Conservation (phyloP, 2,888 invertebrate species). For the Linyphia triangularis region DNA sequence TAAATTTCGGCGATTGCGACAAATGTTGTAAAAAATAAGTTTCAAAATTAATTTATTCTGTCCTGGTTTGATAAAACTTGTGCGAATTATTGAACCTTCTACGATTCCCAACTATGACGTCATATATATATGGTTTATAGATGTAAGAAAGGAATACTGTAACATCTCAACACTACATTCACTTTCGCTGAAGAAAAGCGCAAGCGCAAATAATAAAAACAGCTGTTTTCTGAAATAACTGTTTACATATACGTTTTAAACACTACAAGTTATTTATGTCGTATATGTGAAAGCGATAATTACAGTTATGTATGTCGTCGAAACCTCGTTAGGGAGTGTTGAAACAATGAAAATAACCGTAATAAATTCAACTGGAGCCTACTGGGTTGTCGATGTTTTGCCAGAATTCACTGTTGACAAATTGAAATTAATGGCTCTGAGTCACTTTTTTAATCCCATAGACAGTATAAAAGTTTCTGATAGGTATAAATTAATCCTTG, state of each 20-base stretch:
- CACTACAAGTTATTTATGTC: slow-evolving; percentile 36
- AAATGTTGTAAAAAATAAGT: too few relatives aligned
- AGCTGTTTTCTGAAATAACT: slow-evolving; percentile 69
- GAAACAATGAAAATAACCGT: slow-evolving; percentile 75
- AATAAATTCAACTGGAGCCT: slow-evolving; percentile 69
- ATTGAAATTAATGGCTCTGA: slow-evolving; percentile 80
- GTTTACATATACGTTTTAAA: slow-evolving; percentile 42
- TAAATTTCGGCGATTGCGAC: too few relatives aligned
- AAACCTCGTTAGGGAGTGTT: slow-evolving; percentile 60
- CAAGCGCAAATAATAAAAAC: slow-evolving; percentile 73
- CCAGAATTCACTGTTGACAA: slow-evolving; percentile 80
- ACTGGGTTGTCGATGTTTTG: slow-evolving; percentile 73
- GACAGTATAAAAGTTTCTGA: slow-evolving; percentile 80
- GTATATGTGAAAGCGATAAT: slow-evolving; percentile 25
- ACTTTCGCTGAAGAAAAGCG: slow-evolving; percentile 45
- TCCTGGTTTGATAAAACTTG: too few relatives aligned
- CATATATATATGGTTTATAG: neutral
- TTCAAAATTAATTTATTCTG: too few relatives aligned
- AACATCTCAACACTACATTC: slow-evolving; percentile 39
- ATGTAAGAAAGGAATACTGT: neutral
- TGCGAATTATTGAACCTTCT: too few relatives aligned
- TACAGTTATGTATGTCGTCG: slow-evolving; percentile 73
- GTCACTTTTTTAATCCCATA: slow-evolving; percentile 79
- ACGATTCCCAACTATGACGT: too few relatives aligned
- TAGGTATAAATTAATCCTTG: slow-evolving; percentile 80